Evolutionary conservation across 2,113 vertebrate species (phyloP).

Genomic region (Cathartes aura): DNA sequence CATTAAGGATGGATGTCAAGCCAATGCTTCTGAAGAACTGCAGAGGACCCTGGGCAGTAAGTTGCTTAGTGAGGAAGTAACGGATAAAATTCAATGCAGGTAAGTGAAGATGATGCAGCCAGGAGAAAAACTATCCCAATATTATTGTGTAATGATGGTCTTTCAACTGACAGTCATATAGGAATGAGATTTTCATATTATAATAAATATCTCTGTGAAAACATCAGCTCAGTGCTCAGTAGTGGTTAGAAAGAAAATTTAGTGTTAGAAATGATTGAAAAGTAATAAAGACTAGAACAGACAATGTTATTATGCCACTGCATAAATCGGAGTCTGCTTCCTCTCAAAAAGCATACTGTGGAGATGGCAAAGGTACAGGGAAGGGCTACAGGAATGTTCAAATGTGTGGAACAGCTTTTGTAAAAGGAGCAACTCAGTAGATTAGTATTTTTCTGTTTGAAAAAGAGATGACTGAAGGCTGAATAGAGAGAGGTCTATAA

Average conservation of each 20-base stretch:
- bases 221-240: background rate
- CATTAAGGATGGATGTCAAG: slow-evolving; percentile 36
- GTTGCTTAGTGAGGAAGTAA: background rate
- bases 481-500: background rate
- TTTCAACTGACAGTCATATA: background rate
- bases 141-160: background rate
- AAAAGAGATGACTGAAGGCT: background rate
- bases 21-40: slow-evolving; percentile 12
- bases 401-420: background rate
- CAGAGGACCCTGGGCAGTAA: background rate
- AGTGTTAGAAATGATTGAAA: background rate
- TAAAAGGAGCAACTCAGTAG: background rate
- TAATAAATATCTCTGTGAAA: background rate
- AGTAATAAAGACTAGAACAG: background rate
- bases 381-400: background rate
- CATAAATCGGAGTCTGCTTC: background rate
- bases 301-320: background rate
- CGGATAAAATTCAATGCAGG: background rate
- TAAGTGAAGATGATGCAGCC: background rate
- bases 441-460: background rate
- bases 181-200: background rate
- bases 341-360: background rate
- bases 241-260: background rate
- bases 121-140: background rate
- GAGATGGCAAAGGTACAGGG: background rate